Evolutionary conservation across 2,888 invertebrate genomes (phyloP), one percentile per base, ranked within the genome.

Genomic region (Tachina lurida): DNA sequence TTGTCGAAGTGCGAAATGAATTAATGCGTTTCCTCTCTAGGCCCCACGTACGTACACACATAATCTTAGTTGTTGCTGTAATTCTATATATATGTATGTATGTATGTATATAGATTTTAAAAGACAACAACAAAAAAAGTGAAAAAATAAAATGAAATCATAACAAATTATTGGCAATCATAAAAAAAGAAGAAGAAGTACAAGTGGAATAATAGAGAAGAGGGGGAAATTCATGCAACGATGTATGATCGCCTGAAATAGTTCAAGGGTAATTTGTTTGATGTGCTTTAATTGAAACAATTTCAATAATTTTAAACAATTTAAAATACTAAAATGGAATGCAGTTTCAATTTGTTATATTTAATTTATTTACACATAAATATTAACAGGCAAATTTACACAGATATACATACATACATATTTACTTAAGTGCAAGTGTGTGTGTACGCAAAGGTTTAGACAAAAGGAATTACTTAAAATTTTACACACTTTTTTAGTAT

Each of bases 1-100:
- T 86, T 82, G 86, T 86, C 82, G 79, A 86, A 86, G 86, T 86
- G 86, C 78, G 82, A 86, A 86, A 63, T 86, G 71, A 71, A 75
- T 86, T 85, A 73, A 85, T 85, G 84, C 81, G 84, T 85, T 85
- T 85, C 84, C 84, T 81, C 56, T 71, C 62, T 68, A 60, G 65
- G 76, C 60, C 70, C 68, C 45, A 43, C 73, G 39, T 15, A 41
- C 13, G 3, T n/a, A n/a, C 31, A 31, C 31, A 31, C 1, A 31
- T 39, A 65, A 31, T 56, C 31, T 45, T 47, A 41, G 43, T 60
- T 60, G 79, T 56, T 63, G 39, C 10, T 71, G 79, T 45, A 45
- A 54, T 41, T 56, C 31, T 31, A 31, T 31, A 31, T 31, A 31
- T 4, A 31, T 7, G 7, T 7, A 31, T 56, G 65, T 4, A 31